These are phyloP conservation scores for Sesamia nonagrioides DNA, from an alignment of 1,140 invertebrate genomes.

Conservation along the genomic window DNA sequence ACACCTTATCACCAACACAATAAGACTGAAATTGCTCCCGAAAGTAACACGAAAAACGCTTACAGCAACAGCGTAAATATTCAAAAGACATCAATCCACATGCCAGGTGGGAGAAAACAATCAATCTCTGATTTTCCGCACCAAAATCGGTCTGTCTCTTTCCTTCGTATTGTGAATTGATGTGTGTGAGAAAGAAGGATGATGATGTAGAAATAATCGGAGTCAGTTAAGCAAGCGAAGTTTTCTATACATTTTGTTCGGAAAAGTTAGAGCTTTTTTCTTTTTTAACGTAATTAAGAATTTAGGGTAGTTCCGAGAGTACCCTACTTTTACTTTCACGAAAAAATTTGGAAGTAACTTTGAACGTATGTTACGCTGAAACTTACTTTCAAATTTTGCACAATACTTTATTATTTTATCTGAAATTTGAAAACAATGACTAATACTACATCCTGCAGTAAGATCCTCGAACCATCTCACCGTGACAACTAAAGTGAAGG, in stretches of 20 bases:
- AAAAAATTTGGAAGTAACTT: too few relatives aligned
- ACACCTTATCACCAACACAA: background rate
- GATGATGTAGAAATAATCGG: slow-evolving; percentile 41
- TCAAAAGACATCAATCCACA: slow-evolving; percentile 53
- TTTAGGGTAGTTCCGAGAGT: background rate
- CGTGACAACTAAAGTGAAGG: too few relatives aligned
- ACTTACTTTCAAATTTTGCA: too few relatives aligned
- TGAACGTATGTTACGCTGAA: too few relatives aligned
- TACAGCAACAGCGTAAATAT: slow-evolving; percentile 45
- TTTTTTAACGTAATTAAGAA: slow-evolving; percentile 19
- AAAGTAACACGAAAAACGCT: slow-evolving; percentile 35
- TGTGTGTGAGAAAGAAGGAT: slow-evolving; percentile 9
- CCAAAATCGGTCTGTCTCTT: slow-evolving; percentile 22
- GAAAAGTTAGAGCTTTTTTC: background rate
- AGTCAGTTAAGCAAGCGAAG: slow-evolving; percentile 12
- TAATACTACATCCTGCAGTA: too few relatives aligned
- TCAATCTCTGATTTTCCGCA: slow-evolving; percentile 54
- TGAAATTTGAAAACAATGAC: too few relatives aligned
- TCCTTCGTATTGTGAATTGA: slow-evolving; percentile 8
- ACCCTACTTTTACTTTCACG: background rate
- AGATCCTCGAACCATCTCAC: too few relatives aligned
- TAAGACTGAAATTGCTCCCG: background rate
- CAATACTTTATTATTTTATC: too few relatives aligned
- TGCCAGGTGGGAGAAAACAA: slow-evolving; percentile 49
- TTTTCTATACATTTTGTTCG: slow-evolving; percentile 18